Conservation (phyloP, 2,888 invertebrate genomes). For the Campoletis raptor region DNA sequence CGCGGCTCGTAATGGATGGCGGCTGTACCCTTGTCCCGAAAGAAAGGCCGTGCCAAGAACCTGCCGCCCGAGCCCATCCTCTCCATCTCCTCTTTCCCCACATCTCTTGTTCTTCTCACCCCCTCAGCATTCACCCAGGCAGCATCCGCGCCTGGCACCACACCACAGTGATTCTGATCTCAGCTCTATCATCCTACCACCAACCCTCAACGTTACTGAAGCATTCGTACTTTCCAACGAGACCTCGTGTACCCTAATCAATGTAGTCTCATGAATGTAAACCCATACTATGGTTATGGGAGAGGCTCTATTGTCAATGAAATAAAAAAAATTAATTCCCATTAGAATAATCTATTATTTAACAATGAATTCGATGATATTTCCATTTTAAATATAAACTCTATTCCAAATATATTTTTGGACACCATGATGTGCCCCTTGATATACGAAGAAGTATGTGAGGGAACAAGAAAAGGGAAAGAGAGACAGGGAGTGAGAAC, state of each 20-base stretch:
- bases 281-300: background rate
- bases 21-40: constrained; percentile 82
- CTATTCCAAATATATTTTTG: constrained; percentile 38
- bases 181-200: constrained; percentile 68
- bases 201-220: constrained; percentile 41
- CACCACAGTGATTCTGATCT: constrained; percentile 65
- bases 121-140: constrained; percentile 48
- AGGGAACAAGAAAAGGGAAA: background rate
- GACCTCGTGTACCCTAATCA: constrained; percentile 3
- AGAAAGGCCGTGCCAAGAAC: constrained; percentile 83
- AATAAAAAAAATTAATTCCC: background rate
- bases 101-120: constrained; percentile 67
- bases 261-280: background rate
- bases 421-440: background rate
- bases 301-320: background rate
- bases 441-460: constrained; percentile 14
- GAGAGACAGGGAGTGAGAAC: constrained; percentile 1
- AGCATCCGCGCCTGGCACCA: constrained; percentile 54
- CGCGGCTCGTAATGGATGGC: constrained; percentile 83
- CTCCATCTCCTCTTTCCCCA: constrained; percentile 72
- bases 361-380: background rate
- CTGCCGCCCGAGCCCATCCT: constrained; percentile 72
- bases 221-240: constrained; percentile 41
- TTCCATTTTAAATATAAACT: background rate
- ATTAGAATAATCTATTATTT: background rate